Base-by-base conservation (phyloP, 2,888 invertebrate species). In the Halocaridina rubra region DNA sequence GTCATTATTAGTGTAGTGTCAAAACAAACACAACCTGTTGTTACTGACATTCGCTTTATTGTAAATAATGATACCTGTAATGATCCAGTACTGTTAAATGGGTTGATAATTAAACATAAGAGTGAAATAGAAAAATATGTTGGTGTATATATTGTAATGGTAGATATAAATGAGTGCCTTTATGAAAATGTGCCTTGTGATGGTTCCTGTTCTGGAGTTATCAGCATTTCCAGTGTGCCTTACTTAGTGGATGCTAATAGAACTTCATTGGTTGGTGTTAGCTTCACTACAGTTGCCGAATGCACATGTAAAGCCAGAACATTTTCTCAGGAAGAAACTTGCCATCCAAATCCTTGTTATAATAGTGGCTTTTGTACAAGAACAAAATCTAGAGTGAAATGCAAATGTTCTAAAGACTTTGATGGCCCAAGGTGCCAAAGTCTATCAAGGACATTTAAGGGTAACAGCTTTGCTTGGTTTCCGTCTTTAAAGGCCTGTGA, bases 381-480 rank as follows among this genome's bases (percentile, higher is more conserved):
- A 92, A 76, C 69, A 27, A 82, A 82, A 39, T 86, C 84, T 86
- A 80, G 81, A 10, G 78, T 87, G 4, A 94, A 94, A 85, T 99
- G 99, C 91, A 95, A 96, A 29, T 99, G 99, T 91, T 97, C 96
- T 0, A 93, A 95, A 64, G 97, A 96, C 2, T 98, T 97, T 90
- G 96, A 96, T 89, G 99, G 99, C 0, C 98, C 98, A 1, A 93
- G 98, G 80, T 99, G 99, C 92, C 99, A 99, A 91, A 97, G 98
- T 92, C 98, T 97, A 0, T 96, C 97, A 0, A 93, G 98, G 89
- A 97, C 97, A 90, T 99, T 99, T 92, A 93, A 95, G 88, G 98
- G 98, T 27, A 96, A 95, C 89, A 98, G 98, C 5, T 99, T 97
- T 96, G 98, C 99, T 22, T 98, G 99, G 98, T 99, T 98, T 92